Evolutionary conservation across 2,888 invertebrate species (phyloP).

Genomic region (Ferdinandea cuprea): DNA sequence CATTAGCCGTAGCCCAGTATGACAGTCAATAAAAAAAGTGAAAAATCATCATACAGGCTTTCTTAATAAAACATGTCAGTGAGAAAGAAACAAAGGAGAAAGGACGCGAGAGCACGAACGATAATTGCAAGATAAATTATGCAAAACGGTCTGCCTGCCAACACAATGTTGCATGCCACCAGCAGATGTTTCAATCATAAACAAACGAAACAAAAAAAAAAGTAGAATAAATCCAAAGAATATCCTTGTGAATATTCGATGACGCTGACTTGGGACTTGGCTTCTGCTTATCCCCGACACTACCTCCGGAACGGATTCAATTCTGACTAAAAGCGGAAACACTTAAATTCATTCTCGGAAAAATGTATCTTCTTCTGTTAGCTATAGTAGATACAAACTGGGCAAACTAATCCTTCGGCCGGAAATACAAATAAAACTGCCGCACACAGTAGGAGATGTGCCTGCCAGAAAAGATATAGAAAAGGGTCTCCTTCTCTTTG

Average conservation of each 20-base stretch:
- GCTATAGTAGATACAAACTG: conserved; percentile 23
- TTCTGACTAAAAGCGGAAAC: conserved; percentile 37
- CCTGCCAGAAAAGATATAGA: neutral
- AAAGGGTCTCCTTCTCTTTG: neutral
- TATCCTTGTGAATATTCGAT: conserved; percentile 4
- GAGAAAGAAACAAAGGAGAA: neutral
- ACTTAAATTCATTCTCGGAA: conserved; percentile 22
- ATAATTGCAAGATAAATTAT: conserved; percentile 47
- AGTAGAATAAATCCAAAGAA: no score
- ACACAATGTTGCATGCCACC: conserved; percentile 44
- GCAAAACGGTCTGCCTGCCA: conserved; percentile 28
- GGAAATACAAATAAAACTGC: conserved; percentile 53
- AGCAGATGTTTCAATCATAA: conserved; percentile 51
- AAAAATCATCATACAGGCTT: no score
- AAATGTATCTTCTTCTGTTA: conserved; percentile 14
- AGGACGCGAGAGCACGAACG: neutral
- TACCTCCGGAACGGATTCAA: conserved; percentile 12
- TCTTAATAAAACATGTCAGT: neutral
- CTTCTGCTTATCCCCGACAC: conserved; percentile 20
- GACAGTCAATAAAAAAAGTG: no score
- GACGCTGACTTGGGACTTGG: neutral
- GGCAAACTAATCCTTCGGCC: conserved; percentile 34
- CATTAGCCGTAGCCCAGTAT: no score
- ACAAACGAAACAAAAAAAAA: conserved; percentile 15
- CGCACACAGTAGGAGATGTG: conserved; percentile 17